phyloP scores from a whole-genome alignment of 2,888 invertebrate species.

The Limnephilus auricula region DNA sequence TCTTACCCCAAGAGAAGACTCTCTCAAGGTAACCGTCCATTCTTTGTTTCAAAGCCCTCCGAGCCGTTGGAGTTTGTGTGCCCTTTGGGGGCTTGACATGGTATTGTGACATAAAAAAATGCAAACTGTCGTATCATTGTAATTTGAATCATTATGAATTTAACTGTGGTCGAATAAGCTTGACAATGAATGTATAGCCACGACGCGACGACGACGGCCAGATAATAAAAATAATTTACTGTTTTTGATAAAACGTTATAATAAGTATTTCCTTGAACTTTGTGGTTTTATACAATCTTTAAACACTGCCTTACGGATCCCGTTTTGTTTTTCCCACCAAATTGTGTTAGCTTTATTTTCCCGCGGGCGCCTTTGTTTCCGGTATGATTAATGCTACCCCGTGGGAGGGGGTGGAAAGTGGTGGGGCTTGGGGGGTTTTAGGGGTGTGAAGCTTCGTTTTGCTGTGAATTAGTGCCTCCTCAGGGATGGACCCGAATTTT shows the following conservation, averaged over 20 bases:
- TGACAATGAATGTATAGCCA: background rate
- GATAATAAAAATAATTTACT: background rate
- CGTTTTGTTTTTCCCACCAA: conserved; percentile 49
- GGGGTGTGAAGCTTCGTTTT: conserved; percentile 27
- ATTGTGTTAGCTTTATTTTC: conserved; percentile 65
- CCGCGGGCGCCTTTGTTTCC: conserved; percentile 62
- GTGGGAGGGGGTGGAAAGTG: conserved; percentile 1
- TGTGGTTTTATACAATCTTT: conserved; percentile 37
- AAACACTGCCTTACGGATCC: conserved; percentile 41
- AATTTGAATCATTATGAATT: no score
- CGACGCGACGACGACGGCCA: background rate
- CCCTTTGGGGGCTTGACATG: no score
- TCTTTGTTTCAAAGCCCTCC: no score
- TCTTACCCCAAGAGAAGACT: no score
- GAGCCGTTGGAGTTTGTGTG: no score
- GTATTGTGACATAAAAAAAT: no score
- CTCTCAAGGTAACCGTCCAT: no score
- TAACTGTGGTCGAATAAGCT: no score
- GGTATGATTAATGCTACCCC: conserved; percentile 61
- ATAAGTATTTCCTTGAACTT: conserved; percentile 11
- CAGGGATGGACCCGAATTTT: conserved; percentile 9
- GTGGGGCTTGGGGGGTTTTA: background rate
- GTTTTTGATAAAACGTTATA: background rate
- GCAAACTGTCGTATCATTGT: no score
- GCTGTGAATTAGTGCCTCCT: conserved; percentile 46